These are phyloP conservation scores for Coluber constrictor DNA, from an alignment of 2,797 vertebrate species.

Conservation along the genomic window DNA sequence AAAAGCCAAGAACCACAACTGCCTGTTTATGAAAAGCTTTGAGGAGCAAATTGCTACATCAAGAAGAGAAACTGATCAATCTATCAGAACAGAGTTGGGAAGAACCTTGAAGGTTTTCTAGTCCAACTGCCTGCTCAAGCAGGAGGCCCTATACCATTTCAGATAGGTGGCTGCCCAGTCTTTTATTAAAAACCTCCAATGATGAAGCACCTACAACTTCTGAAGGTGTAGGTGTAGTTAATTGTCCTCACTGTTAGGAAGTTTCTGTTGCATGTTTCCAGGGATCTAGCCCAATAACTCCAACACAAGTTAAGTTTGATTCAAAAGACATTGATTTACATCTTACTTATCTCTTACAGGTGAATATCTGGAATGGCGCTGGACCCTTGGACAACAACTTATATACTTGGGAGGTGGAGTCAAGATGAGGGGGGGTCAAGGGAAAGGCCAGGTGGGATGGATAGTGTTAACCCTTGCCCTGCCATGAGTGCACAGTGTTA, in stretches of 20 bases:
- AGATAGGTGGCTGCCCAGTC: not conserved
- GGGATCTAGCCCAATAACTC: too few species aligned
- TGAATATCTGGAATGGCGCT: too few species aligned
- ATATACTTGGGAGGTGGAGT: too few species aligned
- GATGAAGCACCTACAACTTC: not conserved
- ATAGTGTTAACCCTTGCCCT: too few species aligned
- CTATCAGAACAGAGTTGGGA: not conserved
- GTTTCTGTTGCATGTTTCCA: not conserved
- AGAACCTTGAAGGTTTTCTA: not conserved
- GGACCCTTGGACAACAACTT: too few species aligned
- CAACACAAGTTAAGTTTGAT: too few species aligned
- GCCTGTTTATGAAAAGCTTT: not conserved
- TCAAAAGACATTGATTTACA: too few species aligned
- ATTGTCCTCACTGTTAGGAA: not conserved
- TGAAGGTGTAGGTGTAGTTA: not conserved
- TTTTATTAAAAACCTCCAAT: not conserved
- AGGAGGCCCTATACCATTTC: not conserved
- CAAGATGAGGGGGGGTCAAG: too few species aligned
- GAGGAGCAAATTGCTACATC: not conserved
- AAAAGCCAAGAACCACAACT: not conserved
- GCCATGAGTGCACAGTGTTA: too few species aligned
- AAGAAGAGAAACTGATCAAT: not conserved
- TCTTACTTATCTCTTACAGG: too few species aligned
- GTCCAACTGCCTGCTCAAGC: not conserved
- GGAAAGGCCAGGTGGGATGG: too few species aligned